Percentiles rank a stretch among this genome's conserved stretches.
Evolutionary conservation across 2,888 invertebrate species (phyloP).

Genomic region (Heteromyza rotundicornis): DNA sequence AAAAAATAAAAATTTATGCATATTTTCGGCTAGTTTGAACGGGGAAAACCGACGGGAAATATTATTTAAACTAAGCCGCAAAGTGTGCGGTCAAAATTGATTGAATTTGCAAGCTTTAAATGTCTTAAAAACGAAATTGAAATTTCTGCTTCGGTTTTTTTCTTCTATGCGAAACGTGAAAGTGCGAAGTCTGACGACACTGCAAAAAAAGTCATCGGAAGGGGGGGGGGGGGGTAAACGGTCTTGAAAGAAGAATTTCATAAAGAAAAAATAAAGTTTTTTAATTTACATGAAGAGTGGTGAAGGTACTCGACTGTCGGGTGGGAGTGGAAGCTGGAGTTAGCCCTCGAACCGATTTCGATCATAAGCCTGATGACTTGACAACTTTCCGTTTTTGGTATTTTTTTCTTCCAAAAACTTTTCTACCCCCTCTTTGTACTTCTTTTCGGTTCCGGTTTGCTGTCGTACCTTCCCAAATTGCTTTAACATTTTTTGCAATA

Average conservation of each 20-base stretch:
- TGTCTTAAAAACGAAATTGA: background rate
- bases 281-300: no score
- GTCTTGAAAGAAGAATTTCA: no score
- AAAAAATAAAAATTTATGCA: constrained; percentile 4
- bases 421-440: no score
- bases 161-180: constrained; percentile 11
- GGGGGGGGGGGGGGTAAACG: no score
- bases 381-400: constrained; percentile 17
- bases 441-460: no score
- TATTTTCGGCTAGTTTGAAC: background rate
- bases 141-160: background rate
- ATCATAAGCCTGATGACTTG: constrained; percentile 19
- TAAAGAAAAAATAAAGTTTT: no score
- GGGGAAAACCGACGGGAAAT: constrained; percentile 22
- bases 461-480: constrained; percentile 3
- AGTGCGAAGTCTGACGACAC: background rate
- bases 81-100: background rate
- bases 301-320: no score
- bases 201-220: background rate
- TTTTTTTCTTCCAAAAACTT: constrained; percentile 3
- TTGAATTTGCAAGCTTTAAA: background rate
- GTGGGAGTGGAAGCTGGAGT: no score
- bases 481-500: constrained; percentile 2
- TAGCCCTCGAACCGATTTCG: no score
- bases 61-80: background rate